Evolutionary conservation across 2,888 invertebrate genomes (phyloP), one percentile per base, ranked within the genome.

Genomic region (Colostygia pectinataria): DNA sequence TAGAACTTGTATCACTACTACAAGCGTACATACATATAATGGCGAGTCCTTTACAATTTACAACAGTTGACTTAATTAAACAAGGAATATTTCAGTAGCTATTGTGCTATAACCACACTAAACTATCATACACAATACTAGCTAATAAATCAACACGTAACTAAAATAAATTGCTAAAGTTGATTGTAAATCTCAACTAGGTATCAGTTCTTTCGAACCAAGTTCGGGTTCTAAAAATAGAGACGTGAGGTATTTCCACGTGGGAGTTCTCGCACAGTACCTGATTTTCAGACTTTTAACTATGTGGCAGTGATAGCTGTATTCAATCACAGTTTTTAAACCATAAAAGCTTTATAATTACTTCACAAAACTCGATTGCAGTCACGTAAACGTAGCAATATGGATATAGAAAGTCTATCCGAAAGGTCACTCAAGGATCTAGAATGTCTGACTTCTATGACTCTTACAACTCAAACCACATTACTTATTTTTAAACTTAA

Each of bases 381-480:
- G 58, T 65, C 68, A 66, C 59, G 63, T 46, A 70, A 74, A 73
- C 74, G 77, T 72, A 74, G 74, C 85, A 87, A 87, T 88, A 86
- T 83, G 87, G 83, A 80, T 84, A 83, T 82, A 83, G 83, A 85
- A 86, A 83, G 83, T 85, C 71, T 68, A 80, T 70, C 69, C 76
- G 77, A 87, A 88, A 87, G 87, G 87, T 88, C 88, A 87, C 83
- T 82, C 84, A 83, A 86, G 83, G 85, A 86, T 87, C 80, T 81
- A 83, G 77, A 80, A 79, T 77, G 77, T 76, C 75, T 57, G 75
- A 77, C 67, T 83, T 75, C 74, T 68, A 77, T 56, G 76, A 82
- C 81, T 77, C 69, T 69, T 78, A 75, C 63, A 75, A 83, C 83
- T 82, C 71, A 54, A 70, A 78, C 66, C 75, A 82, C 83, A 69